Percentiles rank a stretch among this genome's conserved stretches.
Evolutionary conservation across 2,113 vertebrate species (phyloP).

Genomic region (Gymnobelideus leadbeateri): DNA sequence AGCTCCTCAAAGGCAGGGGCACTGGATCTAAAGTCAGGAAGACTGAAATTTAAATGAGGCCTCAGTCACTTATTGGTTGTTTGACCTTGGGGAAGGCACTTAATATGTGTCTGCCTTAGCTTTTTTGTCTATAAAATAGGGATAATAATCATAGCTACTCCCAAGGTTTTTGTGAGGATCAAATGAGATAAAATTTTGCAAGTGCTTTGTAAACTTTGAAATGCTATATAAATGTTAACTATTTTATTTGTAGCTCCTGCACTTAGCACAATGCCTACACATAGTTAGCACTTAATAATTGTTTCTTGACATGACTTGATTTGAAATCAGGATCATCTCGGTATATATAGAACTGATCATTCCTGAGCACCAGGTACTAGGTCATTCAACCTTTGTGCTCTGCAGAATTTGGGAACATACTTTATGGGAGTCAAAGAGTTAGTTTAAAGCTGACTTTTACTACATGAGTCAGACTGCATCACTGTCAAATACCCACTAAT

Average conservation of each 20-base stretch:
- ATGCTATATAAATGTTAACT: neutral
- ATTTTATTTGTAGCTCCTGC: neutral
- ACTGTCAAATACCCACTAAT: conserved; percentile 93
- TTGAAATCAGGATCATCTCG: neutral
- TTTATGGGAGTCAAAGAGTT: conserved; percentile 83
- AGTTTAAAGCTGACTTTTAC: conserved; percentile 85
- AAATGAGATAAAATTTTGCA: neutral
- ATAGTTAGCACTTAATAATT: neutral
- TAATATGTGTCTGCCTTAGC: neutral
- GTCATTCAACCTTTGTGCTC: conserved; percentile 59
- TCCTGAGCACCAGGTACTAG: conserved; percentile 57
- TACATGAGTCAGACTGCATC: conserved; percentile 91
- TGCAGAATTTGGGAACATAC: conserved; percentile 68
- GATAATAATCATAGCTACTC: neutral
- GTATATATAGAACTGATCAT: neutral
- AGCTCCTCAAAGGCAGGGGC: neutral
- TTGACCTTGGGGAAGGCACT: neutral
- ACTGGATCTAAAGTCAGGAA: neutral
- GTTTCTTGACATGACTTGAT: neutral
- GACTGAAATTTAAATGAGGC: neutral
- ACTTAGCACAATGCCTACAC: neutral
- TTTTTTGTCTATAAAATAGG: neutral
- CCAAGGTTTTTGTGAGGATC: neutral
- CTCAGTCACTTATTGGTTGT: neutral
- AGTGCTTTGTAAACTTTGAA: neutral